A percentile compares a stretch with the other conserved stretches of the same genome.
phyloP scores from a whole-genome alignment of 2,113 vertebrate species.

The Alectura lathami region DNA sequence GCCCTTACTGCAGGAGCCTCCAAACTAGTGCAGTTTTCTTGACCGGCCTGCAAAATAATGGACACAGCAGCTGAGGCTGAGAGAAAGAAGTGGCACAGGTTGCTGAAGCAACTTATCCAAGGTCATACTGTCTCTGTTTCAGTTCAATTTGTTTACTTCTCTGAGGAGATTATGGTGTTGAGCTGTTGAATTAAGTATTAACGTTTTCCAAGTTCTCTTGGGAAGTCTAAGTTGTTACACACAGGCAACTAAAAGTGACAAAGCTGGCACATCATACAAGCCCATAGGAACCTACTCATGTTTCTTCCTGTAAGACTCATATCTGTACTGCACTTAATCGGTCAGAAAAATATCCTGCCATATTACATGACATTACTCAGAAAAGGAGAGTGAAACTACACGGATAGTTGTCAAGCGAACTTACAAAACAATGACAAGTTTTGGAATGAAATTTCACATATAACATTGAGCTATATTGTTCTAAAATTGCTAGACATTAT shows the following conservation, averaged over 20 bases:
- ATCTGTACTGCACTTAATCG: neutral
- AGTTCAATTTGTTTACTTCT: conserved; percentile 51
- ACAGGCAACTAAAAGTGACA: neutral
- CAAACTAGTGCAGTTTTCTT: neutral
- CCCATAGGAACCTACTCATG: neutral
- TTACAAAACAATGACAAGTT: neutral
- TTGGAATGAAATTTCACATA: neutral
- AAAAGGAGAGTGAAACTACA: neutral
- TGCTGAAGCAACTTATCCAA: neutral
- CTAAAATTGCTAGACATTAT: neutral
- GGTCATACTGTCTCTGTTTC: neutral
- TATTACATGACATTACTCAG: neutral
- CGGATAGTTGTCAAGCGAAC: neutral
- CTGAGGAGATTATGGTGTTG: neutral
- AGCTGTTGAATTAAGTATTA: conserved; percentile 13
- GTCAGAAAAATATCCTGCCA: neutral
- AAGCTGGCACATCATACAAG: neutral
- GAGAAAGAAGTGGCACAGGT: neutral
- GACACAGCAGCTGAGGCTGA: neutral
- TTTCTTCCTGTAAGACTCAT: accelerated
- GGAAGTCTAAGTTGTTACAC: conserved; percentile 22
- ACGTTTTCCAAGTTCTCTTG: neutral
- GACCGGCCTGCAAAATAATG: neutral
- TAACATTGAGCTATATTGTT: neutral
- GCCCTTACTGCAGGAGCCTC: neutral